These are phyloP conservation scores for Amiota communis DNA, from an alignment of 2,888 invertebrate genomes.

Conservation along the genomic window DNA sequence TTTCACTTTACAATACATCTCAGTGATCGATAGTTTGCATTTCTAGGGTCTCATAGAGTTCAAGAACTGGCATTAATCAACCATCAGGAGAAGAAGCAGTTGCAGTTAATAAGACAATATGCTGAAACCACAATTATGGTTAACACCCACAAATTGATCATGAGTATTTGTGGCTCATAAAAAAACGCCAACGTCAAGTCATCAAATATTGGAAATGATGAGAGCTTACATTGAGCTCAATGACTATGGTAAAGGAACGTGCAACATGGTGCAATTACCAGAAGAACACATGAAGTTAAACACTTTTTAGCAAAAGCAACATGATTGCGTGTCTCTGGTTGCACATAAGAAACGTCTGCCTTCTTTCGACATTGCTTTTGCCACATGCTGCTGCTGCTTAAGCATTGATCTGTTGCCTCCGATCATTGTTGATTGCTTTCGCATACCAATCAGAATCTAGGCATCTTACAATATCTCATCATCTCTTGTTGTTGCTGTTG, in stretches of 20 bases:
- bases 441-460: slow-evolving; percentile 18
- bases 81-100: no score
- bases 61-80: no score
- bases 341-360: not conserved
- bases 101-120: no score
- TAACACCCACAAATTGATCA: not conserved
- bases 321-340: not conserved
- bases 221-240: not conserved
- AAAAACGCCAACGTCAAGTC: no score
- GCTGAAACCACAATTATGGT: no score
- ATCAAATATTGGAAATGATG: no score
- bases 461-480: not conserved
- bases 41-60: no score
- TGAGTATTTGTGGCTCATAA: not conserved
- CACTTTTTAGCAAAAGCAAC: no score
- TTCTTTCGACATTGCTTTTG: no score
- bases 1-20: not conserved
- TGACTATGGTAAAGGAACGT: not conserved
- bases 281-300: no score
- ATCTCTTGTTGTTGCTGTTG: not conserved
- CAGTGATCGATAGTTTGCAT: no score
- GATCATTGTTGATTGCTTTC: slow-evolving; percentile 15
- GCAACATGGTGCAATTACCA: no score
- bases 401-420: not conserved
- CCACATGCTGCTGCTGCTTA: not conserved